Evolutionary conservation across 1,140 invertebrate species (phyloP).

Genomic region (Gonatopus flavifemur): DNA sequence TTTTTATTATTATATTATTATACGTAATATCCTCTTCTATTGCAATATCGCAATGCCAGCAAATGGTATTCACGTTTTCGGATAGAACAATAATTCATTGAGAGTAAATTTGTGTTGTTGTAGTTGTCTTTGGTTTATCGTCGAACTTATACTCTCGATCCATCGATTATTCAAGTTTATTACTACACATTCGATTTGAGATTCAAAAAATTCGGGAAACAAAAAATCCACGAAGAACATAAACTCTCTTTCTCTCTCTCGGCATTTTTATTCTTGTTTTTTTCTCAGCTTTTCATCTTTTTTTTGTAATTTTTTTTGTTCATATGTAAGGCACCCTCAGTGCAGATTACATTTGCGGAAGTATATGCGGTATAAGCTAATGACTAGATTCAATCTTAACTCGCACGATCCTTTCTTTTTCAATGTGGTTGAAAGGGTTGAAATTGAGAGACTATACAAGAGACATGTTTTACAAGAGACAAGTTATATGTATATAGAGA

Average conservation of each 20-base stretch:
- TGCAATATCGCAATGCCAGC: too few species aligned
- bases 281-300: constrained; percentile 16
- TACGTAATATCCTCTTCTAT: too few species aligned
- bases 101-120: too few species aligned
- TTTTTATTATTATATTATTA: too few species aligned
- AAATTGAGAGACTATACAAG: constrained; percentile 24
- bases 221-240: background rate
- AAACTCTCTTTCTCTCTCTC: constrained; percentile 4
- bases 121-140: constrained; percentile 13
- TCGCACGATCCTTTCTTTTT: constrained; percentile 30
- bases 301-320: constrained; percentile 27
- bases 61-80: too few species aligned
- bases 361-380: constrained; percentile 42
- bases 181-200: too few species aligned
- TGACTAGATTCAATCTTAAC: constrained; percentile 46
- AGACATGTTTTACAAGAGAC: constrained; percentile 17
- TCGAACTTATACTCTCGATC: background rate
- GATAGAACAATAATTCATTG: too few species aligned
- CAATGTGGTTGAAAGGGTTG: constrained; percentile 16
- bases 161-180: too few species aligned
- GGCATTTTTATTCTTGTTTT: constrained; percentile 11
- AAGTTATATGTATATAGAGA: too few species aligned
- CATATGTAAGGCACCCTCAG: constrained; percentile 45
- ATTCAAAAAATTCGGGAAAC: too few species aligned
- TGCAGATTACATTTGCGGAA: constrained; percentile 45